Base-by-base conservation (phyloP, 2,797 vertebrate species). In the Sebastes hubbsi region DNA sequence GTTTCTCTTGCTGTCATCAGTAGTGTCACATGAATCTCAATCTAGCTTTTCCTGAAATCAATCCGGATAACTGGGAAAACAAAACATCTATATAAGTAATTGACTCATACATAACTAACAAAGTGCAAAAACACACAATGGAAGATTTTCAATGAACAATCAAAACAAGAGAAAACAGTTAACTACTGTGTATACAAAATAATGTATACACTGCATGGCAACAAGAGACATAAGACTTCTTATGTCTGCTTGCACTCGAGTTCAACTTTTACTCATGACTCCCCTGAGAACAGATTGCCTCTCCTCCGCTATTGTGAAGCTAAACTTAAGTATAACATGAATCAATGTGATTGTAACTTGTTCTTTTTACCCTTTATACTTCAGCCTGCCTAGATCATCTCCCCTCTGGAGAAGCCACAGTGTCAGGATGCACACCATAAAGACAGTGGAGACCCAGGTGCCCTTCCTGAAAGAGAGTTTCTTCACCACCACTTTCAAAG, bases 351-450 rank as follows among this genome's bases (percentile, higher is more conserved):
- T 34, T 64, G 3, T 25, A 42, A 59, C 7, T 12, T 60, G 4
- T 54, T 58, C 5, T 63, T 74, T n/a, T 49, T 46, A 0, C 46
- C 36, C 8, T 85, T 70, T 65, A 10, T 65, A 10, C 54, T 75
- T 59, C 72, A 83, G 62, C 42, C 42, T 22, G 12, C 69, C 32
- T 54, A 46, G 22, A 49, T 52, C 13, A 0, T 12, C 16, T 8
- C 13, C 9, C 18, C 52, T 71, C 65, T 80, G 58, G 71, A 55
- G 61, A 85, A 83, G 54, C 55, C 54, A 24, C 65, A 38, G 79
- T 27, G 38, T 72, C 90, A 94, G 72, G 52, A 97, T 96, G 97
- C 95, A 96, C 79, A 93, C 94, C 24, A 94, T 96, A 77, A 95
- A 95, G 85, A 95, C 95, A 0, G 92, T 96, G 22, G 96, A 97